phyloP scores from a whole-genome alignment of 2,113 vertebrate genomes.

The Eclectus roratus region DNA sequence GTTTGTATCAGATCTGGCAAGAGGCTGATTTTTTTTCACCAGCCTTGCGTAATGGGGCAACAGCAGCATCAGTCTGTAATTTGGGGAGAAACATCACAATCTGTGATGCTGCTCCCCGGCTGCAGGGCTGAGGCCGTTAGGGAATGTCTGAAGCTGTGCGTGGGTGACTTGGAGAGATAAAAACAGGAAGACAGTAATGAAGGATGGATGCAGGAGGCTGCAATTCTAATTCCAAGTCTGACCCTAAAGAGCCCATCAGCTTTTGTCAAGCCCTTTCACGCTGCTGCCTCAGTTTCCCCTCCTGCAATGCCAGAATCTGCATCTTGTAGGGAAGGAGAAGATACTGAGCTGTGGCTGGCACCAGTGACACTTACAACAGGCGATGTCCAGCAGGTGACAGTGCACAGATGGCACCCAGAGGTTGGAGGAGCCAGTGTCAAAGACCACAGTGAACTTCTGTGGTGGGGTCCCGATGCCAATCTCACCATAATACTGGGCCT shows the following conservation, averaged over 20 bases:
- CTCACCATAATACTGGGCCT: constrained; percentile 94
- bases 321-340: background rate
- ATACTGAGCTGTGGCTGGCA: background rate
- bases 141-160: background rate
- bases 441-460: constrained; percentile 91
- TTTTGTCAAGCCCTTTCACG: background rate
- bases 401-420: constrained; percentile 94
- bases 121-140: background rate
- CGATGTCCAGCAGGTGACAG: constrained; percentile 84
- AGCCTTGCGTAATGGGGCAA: background rate
- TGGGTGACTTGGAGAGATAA: background rate
- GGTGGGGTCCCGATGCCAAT: constrained; percentile 87
- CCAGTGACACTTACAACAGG: constrained; percentile 85
- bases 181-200: background rate
- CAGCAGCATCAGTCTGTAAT: background rate
- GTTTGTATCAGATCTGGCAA: constrained; percentile 63
- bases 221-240: background rate
- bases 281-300: background rate
- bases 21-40: background rate
- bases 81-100: constrained; percentile 8
- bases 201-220: background rate
- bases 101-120: background rate
- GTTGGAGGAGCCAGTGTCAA: constrained; percentile 96
- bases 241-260: background rate
- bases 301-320: background rate